Evolutionary conservation across 2,113 vertebrate species (phyloP).

Genomic region (Zosterops borbonicus): DNA sequence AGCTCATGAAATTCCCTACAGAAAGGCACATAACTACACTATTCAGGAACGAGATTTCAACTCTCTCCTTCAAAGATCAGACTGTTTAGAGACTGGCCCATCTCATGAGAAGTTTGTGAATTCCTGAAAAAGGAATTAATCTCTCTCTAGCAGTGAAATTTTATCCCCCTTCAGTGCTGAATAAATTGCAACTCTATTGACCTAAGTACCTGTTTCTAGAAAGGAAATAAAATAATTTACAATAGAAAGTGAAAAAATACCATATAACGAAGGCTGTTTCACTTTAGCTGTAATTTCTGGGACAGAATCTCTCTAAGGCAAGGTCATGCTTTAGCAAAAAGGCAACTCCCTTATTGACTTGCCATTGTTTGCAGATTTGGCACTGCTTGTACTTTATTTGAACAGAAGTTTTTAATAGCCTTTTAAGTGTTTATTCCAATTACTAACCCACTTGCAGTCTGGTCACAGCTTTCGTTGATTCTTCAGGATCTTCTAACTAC

Average conservation of each 20-base stretch:
- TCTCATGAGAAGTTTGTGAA: not conserved
- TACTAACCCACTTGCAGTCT: not conserved
- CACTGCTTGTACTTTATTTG: not conserved
- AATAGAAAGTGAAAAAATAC: not conserved
- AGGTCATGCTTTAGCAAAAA: not conserved
- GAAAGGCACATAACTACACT: not conserved
- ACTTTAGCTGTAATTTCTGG: not conserved
- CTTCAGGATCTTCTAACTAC: not conserved
- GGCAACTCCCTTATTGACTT: slow-evolving; percentile 2
- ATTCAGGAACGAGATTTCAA: not conserved
- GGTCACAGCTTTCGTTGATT: not conserved
- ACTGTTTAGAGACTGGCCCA: not conserved
- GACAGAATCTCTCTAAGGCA: not conserved
- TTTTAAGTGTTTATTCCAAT: not conserved
- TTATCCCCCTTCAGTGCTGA: not conserved
- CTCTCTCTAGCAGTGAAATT: not conserved
- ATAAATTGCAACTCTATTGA: not conserved
- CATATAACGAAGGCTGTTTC: not conserved
- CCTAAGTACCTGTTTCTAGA: not conserved
- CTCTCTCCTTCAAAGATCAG: not conserved
- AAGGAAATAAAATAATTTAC: not conserved
- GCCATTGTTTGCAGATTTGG: not conserved
- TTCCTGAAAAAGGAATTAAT: not conserved
- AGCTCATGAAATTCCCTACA: not conserved
- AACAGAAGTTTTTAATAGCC: not conserved